Conservation (phyloP, 2,888 invertebrate genomes). For the Anoplius nigerrimus region DNA sequence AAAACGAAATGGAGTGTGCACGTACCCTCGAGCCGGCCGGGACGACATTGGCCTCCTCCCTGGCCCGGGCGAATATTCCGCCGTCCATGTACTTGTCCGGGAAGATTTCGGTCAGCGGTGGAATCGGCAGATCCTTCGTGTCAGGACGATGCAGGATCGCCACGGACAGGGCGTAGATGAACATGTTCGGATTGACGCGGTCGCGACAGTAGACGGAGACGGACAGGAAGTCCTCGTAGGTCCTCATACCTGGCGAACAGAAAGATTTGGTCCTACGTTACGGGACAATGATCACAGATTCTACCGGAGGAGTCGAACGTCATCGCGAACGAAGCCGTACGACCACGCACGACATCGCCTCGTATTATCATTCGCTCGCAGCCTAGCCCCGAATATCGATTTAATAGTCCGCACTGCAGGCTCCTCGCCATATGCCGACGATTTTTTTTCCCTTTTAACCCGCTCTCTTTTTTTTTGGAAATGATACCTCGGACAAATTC, state of each 20-base stretch:
- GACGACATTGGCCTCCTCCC: slow-evolving; percentile 82
- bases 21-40: slow-evolving; percentile 80
- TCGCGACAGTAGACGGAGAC: slow-evolving; percentile 83
- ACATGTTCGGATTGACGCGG: slow-evolving; percentile 86
- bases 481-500: no score
- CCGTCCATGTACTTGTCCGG: slow-evolving; percentile 90
- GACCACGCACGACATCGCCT: no score
- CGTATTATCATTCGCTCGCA: no score
- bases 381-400: no score
- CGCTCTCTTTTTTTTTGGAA: no score
- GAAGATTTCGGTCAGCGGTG: slow-evolving; percentile 86
- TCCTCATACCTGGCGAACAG: slow-evolving; percentile 79
- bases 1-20: neutral
- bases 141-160: slow-evolving; percentile 85
- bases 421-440: no score
- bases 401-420: no score
- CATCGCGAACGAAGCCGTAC: no score
- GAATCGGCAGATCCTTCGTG: slow-evolving; percentile 82
- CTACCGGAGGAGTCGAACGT: no score
- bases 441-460: no score
- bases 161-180: slow-evolving; percentile 87
- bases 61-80: slow-evolving; percentile 81
- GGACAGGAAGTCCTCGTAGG: slow-evolving; percentile 83
- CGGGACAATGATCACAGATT: no score
- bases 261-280: no score